Evolutionary conservation across 1,140 invertebrate species (phyloP), one percentile per base, ranked within the genome.

Genomic region (Monochamus saltuarius): DNA sequence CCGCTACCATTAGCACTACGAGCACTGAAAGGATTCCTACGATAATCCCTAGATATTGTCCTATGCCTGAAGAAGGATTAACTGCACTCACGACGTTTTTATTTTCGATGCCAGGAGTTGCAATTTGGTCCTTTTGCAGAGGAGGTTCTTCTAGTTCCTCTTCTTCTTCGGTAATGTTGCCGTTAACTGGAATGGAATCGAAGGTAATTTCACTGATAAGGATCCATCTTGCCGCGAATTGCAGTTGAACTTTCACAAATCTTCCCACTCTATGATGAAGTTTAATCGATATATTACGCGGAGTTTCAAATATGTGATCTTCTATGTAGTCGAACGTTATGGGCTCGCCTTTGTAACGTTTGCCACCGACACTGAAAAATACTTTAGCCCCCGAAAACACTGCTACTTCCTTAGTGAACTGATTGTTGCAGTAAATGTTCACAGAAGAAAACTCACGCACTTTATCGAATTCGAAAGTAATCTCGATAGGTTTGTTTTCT

Each of bases 391-490:
- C 77, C 3, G 82, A 79, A 71, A 88, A 88, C 13, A 87, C 43
- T 73, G 69, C 49, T 0, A 92, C 86, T 65, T 91, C 89, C 68
- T 87, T 85, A 66, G 86, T 88, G 77, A 91, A 91, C 70, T 89
- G 85, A 75, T 91, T 92, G 77, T 89, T 90, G 75, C 87, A 88
- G 75, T 87, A 91, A 35, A 97, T 85, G 68, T 89, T 87, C 17
- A 94, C 84, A 0, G 85, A 84, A 10, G 87, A 90, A 79, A 97
- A 95, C 75, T 97, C 94, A 1, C 92, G 80, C 14, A 93, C 86
- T 71, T 83, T 82, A 70, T 94, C 90, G 78, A 97, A 97, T 76
- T 94, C 89, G 77, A 96, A 95, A 61, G 87, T 86, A 61, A 93
- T 85, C 67, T 90, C 88, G 0, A 90, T 81, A 0, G 87, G 84